phyloP scores from a whole-genome alignment of 2,113 vertebrate genomes.

The Elaphurus davidianus region DNA sequence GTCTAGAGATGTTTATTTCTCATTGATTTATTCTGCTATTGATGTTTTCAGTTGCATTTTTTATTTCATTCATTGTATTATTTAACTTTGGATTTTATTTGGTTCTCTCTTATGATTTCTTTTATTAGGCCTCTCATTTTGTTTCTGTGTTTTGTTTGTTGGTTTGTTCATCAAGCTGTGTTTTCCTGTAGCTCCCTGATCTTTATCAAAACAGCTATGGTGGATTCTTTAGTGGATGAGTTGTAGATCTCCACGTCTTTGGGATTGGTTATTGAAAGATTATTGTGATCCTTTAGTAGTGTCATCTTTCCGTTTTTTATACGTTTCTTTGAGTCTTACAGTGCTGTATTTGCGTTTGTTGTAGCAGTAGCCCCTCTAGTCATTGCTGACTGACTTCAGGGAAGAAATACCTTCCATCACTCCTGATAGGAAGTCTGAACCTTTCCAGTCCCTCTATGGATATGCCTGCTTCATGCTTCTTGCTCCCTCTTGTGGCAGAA shows the following conservation, averaged over 20 bases:
- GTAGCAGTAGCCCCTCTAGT: neutral
- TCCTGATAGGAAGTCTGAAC: neutral
- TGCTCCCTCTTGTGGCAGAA: neutral
- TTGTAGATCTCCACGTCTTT: neutral
- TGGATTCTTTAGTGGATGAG: neutral
- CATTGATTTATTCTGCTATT: neutral
- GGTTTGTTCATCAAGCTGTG: neutral
- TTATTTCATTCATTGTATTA: neutral
- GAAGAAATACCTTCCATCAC: neutral
- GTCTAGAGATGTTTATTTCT: neutral
- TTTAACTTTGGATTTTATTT: neutral
- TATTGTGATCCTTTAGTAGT: neutral
- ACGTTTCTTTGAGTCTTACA: neutral
- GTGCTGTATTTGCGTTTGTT: neutral
- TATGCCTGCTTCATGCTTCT: neutral
- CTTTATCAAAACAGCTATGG: neutral
- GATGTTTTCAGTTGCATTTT: neutral
- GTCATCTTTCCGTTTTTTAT: neutral
- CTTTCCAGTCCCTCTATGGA: neutral
- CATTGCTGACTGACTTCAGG: neutral
- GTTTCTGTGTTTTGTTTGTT: neutral
- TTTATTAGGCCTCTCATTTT: neutral
- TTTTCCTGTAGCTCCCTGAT: neutral
- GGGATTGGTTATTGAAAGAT: neutral
- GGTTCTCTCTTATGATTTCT: neutral